A percentile compares a stretch with the other conserved stretches of the same genome.
Conservation (phyloP, 1,140 invertebrate genomes). For the Marisa cornuarietis region DNA sequence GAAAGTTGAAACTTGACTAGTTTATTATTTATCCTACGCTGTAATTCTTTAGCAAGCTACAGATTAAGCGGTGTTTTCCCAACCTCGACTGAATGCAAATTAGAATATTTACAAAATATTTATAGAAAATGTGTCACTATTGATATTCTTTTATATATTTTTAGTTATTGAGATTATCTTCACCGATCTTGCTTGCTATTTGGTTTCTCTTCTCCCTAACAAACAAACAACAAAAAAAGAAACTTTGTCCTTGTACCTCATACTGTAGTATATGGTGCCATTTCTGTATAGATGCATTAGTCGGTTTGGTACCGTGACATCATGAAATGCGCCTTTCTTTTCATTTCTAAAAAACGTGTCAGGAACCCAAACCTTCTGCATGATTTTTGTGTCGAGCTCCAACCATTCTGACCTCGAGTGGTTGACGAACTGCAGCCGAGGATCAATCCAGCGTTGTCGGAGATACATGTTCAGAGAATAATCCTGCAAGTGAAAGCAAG, state of each 20-base stretch:
- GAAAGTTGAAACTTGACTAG: no score
- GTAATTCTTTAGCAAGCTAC: no score
- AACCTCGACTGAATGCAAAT: no score
- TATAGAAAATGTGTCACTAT: no score
- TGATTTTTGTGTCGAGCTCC: slow-evolving; percentile 38
- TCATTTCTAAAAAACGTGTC: slow-evolving; percentile 72
- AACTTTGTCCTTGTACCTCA: slow-evolving; percentile 35
- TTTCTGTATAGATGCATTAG: slow-evolving; percentile 73
- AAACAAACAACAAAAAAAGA: no score
- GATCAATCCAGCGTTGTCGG: slow-evolving; percentile 41
- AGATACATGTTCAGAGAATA: slow-evolving; percentile 45
- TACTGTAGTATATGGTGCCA: slow-evolving; percentile 73
- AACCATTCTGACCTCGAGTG: slow-evolving; percentile 28
- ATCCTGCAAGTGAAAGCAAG: slow-evolving; percentile 28
- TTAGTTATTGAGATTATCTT: no score
- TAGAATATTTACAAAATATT: no score
- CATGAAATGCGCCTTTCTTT: slow-evolving; percentile 69
- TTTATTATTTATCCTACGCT: no score
- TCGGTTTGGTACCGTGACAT: slow-evolving; percentile 73
- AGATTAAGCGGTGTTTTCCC: no score
- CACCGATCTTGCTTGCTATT: no score
- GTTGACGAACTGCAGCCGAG: slow-evolving; percentile 35
- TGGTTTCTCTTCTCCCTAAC: no score
- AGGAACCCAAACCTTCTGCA: slow-evolving; percentile 35
- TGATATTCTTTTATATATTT: no score